Conservation (phyloP, 64 coral and sea anemone genomes). For the Dendrophyllia cribrosa region DNA sequence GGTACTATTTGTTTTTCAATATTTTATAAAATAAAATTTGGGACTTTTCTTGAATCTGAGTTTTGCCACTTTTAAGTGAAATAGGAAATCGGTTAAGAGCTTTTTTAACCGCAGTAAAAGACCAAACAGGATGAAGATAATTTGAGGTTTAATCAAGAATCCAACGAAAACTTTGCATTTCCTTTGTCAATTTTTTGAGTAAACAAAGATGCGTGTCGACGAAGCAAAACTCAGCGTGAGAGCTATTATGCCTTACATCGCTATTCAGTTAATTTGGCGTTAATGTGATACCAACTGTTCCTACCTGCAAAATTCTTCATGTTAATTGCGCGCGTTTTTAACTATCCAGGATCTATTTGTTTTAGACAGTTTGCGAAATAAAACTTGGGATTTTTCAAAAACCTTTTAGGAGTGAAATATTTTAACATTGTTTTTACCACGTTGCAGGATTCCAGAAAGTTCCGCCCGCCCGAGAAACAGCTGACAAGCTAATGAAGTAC, state of each 20-base stretch:
- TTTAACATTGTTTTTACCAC: not conserved
- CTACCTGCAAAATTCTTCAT: no score
- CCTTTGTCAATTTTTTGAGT: not conserved
- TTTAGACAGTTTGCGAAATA: no score
- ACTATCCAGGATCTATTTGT: no score
- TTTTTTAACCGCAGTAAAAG: not conserved
- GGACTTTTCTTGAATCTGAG: no score
- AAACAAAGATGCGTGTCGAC: not conserved
- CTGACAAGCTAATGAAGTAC: constrained; percentile 47
- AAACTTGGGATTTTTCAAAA: no score
- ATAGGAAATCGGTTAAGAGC: no score
- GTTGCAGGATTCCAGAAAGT: constrained; percentile 56
- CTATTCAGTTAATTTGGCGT: not conserved
- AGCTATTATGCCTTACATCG: not conserved
- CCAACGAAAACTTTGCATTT: not conserved
- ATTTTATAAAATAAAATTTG: no score
- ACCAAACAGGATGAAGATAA: not conserved
- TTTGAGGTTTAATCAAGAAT: not conserved
- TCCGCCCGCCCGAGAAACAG: constrained; percentile 50
- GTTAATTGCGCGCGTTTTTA: no score
- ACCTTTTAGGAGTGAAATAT: no score
- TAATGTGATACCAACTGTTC: not conserved
- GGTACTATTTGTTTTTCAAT: no score
- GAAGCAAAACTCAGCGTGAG: not conserved
- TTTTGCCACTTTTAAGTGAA: no score